These are phyloP conservation scores for Torymus aiolomorphi DNA, from an alignment of 2,888 invertebrate genomes.

Conservation along the genomic window DNA sequence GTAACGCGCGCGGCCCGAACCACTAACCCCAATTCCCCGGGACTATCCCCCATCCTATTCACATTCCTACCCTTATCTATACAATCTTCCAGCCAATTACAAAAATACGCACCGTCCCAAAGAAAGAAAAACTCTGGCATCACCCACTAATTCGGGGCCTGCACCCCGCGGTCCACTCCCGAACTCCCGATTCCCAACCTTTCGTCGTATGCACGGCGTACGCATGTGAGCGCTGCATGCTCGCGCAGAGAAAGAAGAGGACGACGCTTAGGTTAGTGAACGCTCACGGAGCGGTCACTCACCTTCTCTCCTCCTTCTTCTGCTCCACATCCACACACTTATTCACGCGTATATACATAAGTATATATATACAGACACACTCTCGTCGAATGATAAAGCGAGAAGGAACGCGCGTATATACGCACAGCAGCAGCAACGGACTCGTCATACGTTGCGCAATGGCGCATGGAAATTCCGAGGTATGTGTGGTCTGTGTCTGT, in stretches of 20 bases:
- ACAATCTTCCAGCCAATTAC: no score
- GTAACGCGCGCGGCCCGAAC: no score
- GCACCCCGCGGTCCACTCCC: no score
- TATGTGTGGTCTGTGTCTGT: background rate
- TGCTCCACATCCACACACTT: slow-evolving; percentile 71
- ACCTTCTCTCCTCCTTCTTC: slow-evolving; percentile 72
- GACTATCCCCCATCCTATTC: no score
- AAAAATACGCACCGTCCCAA: no score
- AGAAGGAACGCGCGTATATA: slow-evolving; percentile 48
- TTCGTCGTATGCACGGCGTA: no score
- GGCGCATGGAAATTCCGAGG: slow-evolving; percentile 22
- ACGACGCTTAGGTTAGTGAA: slow-evolving; percentile 71
- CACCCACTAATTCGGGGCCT: no score
- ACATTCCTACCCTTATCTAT: no score
- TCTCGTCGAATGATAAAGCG: slow-evolving; percentile 64
- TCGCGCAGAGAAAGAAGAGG: slow-evolving; percentile 24
- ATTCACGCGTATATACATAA: no score
- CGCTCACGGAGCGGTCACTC: slow-evolving; percentile 75
- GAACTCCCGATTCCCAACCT: no score
- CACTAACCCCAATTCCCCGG: no score
- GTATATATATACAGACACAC: background rate
- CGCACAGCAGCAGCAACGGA: slow-evolving; percentile 32
- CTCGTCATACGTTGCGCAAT: slow-evolving; percentile 40
- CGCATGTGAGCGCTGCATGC: background rate
- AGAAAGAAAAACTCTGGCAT: no score